A percentile compares a stretch with the other conserved stretches of the same genome.
Evolutionary conservation across 2,888 invertebrate species (phyloP).

Genomic region (Ceramica pisi): DNA sequence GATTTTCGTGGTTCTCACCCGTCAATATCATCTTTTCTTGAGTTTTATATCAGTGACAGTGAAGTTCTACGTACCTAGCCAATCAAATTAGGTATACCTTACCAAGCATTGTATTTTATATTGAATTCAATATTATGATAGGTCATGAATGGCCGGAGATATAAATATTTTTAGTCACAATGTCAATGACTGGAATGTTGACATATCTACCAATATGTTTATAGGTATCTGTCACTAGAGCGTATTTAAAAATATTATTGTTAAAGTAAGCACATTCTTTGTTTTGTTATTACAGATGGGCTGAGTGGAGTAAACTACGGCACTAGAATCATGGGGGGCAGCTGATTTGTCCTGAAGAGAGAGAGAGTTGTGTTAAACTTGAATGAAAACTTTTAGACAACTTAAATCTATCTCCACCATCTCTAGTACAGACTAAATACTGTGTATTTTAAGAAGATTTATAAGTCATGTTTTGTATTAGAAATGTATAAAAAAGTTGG

Average conservation of each 20-base stretch:
- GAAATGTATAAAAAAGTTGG: no score
- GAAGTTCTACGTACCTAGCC: not conserved
- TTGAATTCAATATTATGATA: slow-evolving; percentile 4
- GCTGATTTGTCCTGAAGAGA: not conserved
- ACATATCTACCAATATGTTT: not conserved
- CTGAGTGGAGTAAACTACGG: not conserved
- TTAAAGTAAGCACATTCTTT: not conserved
- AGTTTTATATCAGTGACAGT: not conserved
- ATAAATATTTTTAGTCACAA: not conserved
- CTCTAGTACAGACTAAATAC: not conserved
- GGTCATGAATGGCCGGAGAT: not conserved
- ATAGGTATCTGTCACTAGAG: not conserved
- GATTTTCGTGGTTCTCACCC: not conserved
- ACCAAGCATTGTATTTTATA: not conserved
- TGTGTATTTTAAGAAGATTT: no score
- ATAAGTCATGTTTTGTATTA: no score
- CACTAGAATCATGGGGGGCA: not conserved
- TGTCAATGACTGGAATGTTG: not conserved
- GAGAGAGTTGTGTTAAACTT: no score
- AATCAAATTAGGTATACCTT: not conserved
- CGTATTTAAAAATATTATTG: not conserved
- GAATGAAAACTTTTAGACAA: not conserved
- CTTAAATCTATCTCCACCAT: not conserved
- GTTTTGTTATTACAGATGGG: not conserved
- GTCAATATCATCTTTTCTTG: not conserved